These are phyloP conservation scores for Chiroxiphia lanceolata DNA, from an alignment of 2,797 vertebrate species.

Conservation along the genomic window DNA sequence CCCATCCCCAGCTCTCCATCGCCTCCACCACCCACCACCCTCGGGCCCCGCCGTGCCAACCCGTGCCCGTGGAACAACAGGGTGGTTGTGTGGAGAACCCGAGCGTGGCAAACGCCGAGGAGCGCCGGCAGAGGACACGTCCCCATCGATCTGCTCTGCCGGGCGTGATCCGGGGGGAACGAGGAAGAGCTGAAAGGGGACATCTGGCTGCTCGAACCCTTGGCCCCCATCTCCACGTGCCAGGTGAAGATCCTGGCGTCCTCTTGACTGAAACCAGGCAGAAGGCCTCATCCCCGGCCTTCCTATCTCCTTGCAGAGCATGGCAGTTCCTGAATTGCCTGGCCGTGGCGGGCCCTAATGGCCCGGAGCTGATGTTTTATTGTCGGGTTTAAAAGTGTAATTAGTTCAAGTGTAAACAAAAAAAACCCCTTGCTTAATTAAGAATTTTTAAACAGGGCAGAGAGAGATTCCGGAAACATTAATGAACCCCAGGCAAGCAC, in stretches of 20 bases:
- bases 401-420: slow-evolving; percentile 99
- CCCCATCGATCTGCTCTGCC: not conserved
- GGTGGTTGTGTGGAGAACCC: not conserved
- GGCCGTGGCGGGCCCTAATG: slow-evolving; percentile 74
- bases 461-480: slow-evolving; percentile 95
- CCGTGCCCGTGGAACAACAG: rapidly evolving
- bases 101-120: not conserved
- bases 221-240: slow-evolving; percentile 57
- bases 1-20: not conserved
- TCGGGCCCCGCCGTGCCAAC: not conserved
- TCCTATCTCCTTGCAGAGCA: slow-evolving; percentile 76
- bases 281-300: slow-evolving; percentile 54
- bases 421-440: slow-evolving; percentile 95
- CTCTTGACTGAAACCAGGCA: slow-evolving; percentile 81
- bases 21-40: not conserved
- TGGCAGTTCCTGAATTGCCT: slow-evolving; percentile 80
- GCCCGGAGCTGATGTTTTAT: slow-evolving; percentile 84
- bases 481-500: slow-evolving; percentile 91
- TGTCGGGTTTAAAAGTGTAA: slow-evolving; percentile 95
- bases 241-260: slow-evolving; percentile 66
- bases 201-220: slow-evolving; percentile 68
- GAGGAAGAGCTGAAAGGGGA: slow-evolving; percentile 63
- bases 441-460: slow-evolving; percentile 98
- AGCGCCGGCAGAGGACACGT: not conserved
- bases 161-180: slow-evolving; percentile 52